phyloP scores from a whole-genome alignment of 2,888 invertebrate genomes.

The Azorinus chamasolen region DNA sequence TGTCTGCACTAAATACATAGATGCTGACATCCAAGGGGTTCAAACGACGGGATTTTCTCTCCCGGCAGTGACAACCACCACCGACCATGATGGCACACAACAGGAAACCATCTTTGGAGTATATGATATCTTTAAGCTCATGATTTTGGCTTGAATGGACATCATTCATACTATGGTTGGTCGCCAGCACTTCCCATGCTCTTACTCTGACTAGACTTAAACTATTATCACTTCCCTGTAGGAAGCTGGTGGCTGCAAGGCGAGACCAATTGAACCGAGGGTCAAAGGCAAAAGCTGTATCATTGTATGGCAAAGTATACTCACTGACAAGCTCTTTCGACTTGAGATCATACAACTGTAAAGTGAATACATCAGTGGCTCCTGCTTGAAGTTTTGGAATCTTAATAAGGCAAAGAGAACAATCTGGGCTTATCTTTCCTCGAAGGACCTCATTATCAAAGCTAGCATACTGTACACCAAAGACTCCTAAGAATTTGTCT shows the following conservation, averaged over 20 bases:
- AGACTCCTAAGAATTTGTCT: slow-evolving; percentile 85
- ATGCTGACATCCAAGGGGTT: slow-evolving; percentile 83
- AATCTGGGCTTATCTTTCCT: slow-evolving; percentile 85
- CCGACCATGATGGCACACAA: slow-evolving; percentile 84
- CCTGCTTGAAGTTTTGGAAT: slow-evolving; percentile 76
- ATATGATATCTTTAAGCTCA: slow-evolving; percentile 81
- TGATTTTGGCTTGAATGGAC: slow-evolving; percentile 77
- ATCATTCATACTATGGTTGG: slow-evolving; percentile 82
- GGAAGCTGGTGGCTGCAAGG: slow-evolving; percentile 84
- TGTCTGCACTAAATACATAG: slow-evolving; percentile 84
- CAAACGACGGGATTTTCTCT: slow-evolving; percentile 82
- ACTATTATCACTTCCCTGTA: slow-evolving; percentile 80
- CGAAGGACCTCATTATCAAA: slow-evolving; percentile 83
- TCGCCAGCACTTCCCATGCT: slow-evolving; percentile 79
- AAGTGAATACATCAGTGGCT: slow-evolving; percentile 73
- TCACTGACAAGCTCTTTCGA: slow-evolving; percentile 78
- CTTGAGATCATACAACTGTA: slow-evolving; percentile 83
- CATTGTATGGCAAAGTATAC: slow-evolving; percentile 75
- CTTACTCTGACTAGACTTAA: slow-evolving; percentile 80
- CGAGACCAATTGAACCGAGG: slow-evolving; percentile 83
- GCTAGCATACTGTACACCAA: slow-evolving; percentile 84
- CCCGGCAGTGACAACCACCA: slow-evolving; percentile 82
- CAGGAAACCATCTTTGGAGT: slow-evolving; percentile 83
- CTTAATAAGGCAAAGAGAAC: slow-evolving; percentile 82
- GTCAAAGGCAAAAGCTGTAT: slow-evolving; percentile 84